Evolutionary conservation across 1,140 invertebrate genomes (phyloP).

Genomic region (Bradynema listronoti): DNA sequence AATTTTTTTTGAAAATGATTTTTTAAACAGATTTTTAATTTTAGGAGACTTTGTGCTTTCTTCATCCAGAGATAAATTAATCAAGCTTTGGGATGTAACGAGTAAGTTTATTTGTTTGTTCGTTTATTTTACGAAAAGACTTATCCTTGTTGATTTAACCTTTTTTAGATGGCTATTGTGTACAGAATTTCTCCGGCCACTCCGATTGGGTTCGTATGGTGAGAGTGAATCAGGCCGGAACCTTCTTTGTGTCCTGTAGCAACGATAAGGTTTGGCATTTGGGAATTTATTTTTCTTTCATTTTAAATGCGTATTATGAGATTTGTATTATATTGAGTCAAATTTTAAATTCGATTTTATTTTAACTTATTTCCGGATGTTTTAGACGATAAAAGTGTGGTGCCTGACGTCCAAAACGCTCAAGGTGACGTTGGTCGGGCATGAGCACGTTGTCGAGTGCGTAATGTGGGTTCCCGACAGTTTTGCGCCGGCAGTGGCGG

Average conservation of each 20-base stretch:
- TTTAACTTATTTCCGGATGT: no score
- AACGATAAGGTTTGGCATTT: conserved; percentile 73
- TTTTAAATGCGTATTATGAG: no score
- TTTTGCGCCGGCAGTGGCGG: conserved; percentile 75
- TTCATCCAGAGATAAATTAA: conserved; percentile 89
- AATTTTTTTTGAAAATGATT: conserved; percentile 3
- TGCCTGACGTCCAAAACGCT: conserved; percentile 79
- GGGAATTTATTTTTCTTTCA: no score
- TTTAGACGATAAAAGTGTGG: conserved; percentile 84
- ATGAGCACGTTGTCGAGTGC: conserved; percentile 97
- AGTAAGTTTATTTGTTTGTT: no score
- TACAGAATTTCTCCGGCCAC: conserved; percentile 89
- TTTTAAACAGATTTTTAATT: conserved; percentile 2
- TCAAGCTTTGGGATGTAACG: conserved; percentile 96
- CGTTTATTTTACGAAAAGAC: no score
- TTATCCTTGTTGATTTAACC: no score
- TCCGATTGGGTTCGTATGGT: conserved; percentile 97
- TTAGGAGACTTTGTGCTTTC: conserved; percentile 68
- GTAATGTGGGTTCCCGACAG: conserved; percentile 91
- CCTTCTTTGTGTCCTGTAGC: conserved; percentile 87
- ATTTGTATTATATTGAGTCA: conserved; percentile 13
- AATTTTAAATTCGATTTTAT: conserved; percentile 35
- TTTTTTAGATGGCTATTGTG: conserved; percentile 85
- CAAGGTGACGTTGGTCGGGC: conserved; percentile 86
- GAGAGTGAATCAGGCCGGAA: conserved; percentile 80